Conservation (phyloP, 2,888 invertebrate genomes). For the Harmothoe impar region DNA sequence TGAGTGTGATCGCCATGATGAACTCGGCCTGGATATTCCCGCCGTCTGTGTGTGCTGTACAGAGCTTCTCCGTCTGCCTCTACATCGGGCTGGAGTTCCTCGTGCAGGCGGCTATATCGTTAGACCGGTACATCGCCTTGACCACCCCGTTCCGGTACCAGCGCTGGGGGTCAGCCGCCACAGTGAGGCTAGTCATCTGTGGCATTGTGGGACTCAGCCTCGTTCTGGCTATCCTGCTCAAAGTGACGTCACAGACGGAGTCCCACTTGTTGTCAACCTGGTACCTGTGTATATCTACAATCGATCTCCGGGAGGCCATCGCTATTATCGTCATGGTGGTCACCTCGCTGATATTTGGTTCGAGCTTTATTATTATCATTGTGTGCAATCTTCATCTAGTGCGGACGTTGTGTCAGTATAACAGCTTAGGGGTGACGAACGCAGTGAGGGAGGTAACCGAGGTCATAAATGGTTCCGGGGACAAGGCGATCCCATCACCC, state of each 20-base stretch:
- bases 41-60: slow-evolving; percentile 57
- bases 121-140: slow-evolving; percentile 68
- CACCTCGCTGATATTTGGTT: slow-evolving; percentile 56
- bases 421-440: slow-evolving; percentile 44
- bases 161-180: slow-evolving; percentile 35
- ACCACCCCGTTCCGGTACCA: slow-evolving; percentile 67
- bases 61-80: slow-evolving; percentile 63
- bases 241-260: slow-evolving; percentile 22
- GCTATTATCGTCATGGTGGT: slow-evolving; percentile 32
- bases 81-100: slow-evolving; percentile 68
- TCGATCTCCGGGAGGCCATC: background rate
- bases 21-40: slow-evolving; percentile 54
- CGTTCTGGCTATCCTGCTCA: background rate
- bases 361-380: slow-evolving; percentile 65
- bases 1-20: slow-evolving; percentile 62
- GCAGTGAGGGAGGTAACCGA: slow-evolving; percentile 65
- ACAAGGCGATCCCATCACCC: background rate
- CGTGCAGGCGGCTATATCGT: slow-evolving; percentile 67
- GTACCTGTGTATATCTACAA: slow-evolving; percentile 24
- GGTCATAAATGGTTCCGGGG: slow-evolving; percentile 39
- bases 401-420: slow-evolving; percentile 67
- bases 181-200: slow-evolving; percentile 35
- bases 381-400: slow-evolving; percentile 67
- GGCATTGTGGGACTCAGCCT: background rate
- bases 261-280: slow-evolving; percentile 20